Conservation (phyloP, 2,797 vertebrate genomes). For the Myotis planiceps region DNA sequence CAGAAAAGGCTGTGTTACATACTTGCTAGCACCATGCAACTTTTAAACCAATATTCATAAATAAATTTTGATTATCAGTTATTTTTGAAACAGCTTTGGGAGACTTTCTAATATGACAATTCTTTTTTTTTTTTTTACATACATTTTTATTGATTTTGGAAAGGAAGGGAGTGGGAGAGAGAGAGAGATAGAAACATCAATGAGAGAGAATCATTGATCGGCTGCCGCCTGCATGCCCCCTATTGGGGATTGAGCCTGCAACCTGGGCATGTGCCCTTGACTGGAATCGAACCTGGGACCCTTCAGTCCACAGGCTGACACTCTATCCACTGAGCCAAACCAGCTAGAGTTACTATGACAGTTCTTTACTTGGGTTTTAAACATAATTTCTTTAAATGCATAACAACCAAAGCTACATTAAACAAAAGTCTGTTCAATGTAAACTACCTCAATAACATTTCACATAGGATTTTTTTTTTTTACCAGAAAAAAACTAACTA, state of each 20-base stretch:
- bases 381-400: background rate
- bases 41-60: conserved; percentile 1
- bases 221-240: no score
- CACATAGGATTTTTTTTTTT: background rate
- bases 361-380: background rate
- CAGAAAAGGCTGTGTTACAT: background rate
- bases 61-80: background rate
- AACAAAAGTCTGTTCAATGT: no score
- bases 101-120: background rate
- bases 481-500: background rate
- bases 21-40: background rate
- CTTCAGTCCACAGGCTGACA: no score
- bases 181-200: no score
- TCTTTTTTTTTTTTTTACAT: no score
- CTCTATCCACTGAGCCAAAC: no score
- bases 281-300: no score
- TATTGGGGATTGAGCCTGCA: no score
- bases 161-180: no score
- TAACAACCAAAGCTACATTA: background rate
- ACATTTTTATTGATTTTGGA: no score
- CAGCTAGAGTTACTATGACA: background rate
- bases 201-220: no score
- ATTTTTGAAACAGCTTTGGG: background rate
- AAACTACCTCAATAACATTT: background rate
- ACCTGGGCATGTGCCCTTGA: no score